Percentiles rank a stretch among this genome's conserved stretches.
phyloP scores from a whole-genome alignment of 2,888 invertebrate genomes.

The Heliconius aoede region DNA sequence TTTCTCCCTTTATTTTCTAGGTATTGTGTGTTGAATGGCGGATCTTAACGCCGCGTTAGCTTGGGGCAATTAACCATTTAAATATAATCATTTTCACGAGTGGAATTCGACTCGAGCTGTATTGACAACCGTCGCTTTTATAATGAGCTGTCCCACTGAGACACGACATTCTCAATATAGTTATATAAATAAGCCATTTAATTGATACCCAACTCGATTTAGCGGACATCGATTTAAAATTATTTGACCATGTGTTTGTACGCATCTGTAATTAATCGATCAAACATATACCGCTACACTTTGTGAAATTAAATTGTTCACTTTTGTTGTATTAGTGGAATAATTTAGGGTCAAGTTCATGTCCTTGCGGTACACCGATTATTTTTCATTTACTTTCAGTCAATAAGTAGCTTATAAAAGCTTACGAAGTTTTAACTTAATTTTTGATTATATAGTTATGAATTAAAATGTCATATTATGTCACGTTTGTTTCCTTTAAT shows the following conservation, averaged over 20 bases:
- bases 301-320: conserved; percentile 2
- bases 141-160: background rate
- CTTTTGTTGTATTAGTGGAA: conserved; percentile 19
- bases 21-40: background rate
- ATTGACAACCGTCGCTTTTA: background rate
- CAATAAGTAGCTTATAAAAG: too few relatives aligned
- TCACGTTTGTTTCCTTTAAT: too few relatives aligned
- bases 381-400: too few relatives aligned
- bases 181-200: background rate
- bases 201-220: background rate
- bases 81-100: background rate
- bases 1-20: background rate
- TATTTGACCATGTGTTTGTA: conserved; percentile 22
- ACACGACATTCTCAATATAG: background rate
- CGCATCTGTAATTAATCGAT: conserved; percentile 27
- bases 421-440: too few relatives aligned
- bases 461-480: too few relatives aligned
- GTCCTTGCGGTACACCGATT: background rate
- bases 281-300: conserved; percentile 14
- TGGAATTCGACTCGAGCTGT: background rate
- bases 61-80: background rate
- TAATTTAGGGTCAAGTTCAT: conserved; percentile 19
- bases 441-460: too few relatives aligned
- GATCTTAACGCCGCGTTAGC: background rate
- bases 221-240: background rate